Base-by-base conservation (phyloP, 2,888 invertebrate species). In the Himalopsyche anomala region DNA sequence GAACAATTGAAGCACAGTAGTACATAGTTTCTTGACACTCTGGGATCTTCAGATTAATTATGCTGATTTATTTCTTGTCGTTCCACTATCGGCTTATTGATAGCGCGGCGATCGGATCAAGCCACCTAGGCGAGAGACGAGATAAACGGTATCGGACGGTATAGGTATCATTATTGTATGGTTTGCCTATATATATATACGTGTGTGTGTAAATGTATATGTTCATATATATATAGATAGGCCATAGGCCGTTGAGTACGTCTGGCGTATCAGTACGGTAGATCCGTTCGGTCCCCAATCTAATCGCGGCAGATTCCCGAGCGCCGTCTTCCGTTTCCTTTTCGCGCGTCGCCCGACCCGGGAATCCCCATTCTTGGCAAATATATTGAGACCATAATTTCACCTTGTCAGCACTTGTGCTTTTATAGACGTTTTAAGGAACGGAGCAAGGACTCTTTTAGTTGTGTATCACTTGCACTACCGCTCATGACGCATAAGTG, bases 381-480 rank as follows among this genome's bases (percentile, higher is more conserved):
- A 89, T 88, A 88, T 89, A 89, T 89, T 87, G 88, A 87, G 88
- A 89, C 89, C 84, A 88, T 89, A 89, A 89, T 88, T 88, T 88
- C 85, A 87, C 88, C 88, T 88, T 88, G 89, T 89, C 89, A 89
- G 88, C 89, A 88, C 89, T 88, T 87, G 89, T 85, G 86, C 89
- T 88, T 87, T 88, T 87, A 87, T 87, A 87, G 88, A 88, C 88
- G 84, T 86, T 87, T 87, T 85, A 85, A 87, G 85, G 85, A 88
- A 88, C 86, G 86, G 56, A 86, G 86, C 83, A 85, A 85, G 86
- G 85, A 83, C 84, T 87, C 83, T 85, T 74, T 74, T 12, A 15
- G 38, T 36, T 36, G 36, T 28, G 12, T 36, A 36, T 74, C 36
- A 38, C 36, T 74, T 28, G 74, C 74, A 15, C 62, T 19, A 62